Evolutionary conservation across 2,113 vertebrate species (phyloP), one percentile per base, ranked within the genome.

Genomic region (Istiophorus platypterus): DNA sequence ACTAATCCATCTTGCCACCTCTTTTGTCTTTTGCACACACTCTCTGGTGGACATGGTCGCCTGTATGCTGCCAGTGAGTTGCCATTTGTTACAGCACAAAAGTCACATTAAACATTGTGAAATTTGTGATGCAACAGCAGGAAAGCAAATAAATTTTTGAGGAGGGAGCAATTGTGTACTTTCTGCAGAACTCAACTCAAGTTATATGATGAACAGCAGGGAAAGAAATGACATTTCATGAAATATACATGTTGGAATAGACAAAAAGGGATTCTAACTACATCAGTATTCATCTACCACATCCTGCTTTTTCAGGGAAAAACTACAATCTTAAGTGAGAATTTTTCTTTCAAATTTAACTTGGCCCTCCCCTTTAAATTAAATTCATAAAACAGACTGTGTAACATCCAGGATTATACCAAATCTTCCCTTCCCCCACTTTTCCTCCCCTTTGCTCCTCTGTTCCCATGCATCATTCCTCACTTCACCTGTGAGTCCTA

Each of bases 71-170:
- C 56, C 42, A 72, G 31, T 22, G 42, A 65, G 64, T 80, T 88
- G 51, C 42, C 34, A 52, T 80, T 84, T 65, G 37, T 91, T 81
- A 81, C 73, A 73, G 42, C 51, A 82, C 45, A 80, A 76, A 73
- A 70, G 34, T 76, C 34, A 73, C 70, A 71, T 70, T 72, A 78
- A 85, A 84, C 49, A 81, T 91, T 71, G 72, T 67, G 10, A 84
- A 82, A 80, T 86, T 29, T 80, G 76, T 91, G 86, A 90, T 88
- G 90, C 82, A 89, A 90, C 24, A 58, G 64, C 63, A 74, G 62
- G 87, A 91, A 93, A 91, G 78, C 75, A 86, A 85, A 89, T 61
- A 85, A 66, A 81, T 74, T 77, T 57, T 76, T 45, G 39, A 54
- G 51, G 24, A 79, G 51, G 47, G 31, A 71, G 67, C 37, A 31